Conservation (phyloP, 2,888 invertebrate species). For the Brassicogethes aeneus region DNA sequence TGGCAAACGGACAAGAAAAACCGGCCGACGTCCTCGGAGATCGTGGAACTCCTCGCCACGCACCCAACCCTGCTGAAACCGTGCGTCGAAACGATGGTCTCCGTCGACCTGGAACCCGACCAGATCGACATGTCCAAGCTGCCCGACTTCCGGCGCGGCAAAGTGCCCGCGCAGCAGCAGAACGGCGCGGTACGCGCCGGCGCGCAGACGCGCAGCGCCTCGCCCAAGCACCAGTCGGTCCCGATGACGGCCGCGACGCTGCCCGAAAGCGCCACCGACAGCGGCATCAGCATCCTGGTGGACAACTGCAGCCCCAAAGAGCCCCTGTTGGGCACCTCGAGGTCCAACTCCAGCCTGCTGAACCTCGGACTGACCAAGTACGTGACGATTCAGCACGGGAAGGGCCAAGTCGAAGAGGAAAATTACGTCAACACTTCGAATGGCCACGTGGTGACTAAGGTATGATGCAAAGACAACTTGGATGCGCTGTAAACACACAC, state of each 20-base stretch:
- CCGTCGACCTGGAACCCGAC: constrained; percentile 61
- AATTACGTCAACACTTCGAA: constrained; percentile 10
- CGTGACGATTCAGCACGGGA: constrained; percentile 22
- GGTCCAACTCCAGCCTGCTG: constrained; percentile 25
- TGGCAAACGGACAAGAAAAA: constrained; percentile 63
- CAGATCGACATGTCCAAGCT: constrained; percentile 47
- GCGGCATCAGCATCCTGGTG: constrained; percentile 24
- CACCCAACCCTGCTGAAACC: constrained; percentile 69
- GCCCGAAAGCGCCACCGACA: constrained; percentile 4
- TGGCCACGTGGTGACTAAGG: neutral
- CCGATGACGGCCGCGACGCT: neutral
- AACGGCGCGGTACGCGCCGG: neutral
- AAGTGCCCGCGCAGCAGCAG: constrained; percentile 21
- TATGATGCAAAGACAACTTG: too few species aligned
- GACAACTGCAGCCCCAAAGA: constrained; percentile 35
- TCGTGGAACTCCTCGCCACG: constrained; percentile 72
- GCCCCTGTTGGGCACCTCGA: constrained; percentile 32
- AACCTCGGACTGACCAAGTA: constrained; percentile 28
- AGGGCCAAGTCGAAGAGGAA: constrained; percentile 16
- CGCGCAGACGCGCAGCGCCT: too few species aligned
- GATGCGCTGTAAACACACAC: too few species aligned
- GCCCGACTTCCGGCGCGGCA: constrained; percentile 27
- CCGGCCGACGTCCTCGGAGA: constrained; percentile 68
- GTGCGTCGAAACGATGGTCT: constrained; percentile 67
- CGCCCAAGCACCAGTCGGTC: neutral